These are phyloP conservation scores for Cephalophus harveyi DNA, from an alignment of 2,113 vertebrate genomes.

Conservation along the genomic window DNA sequence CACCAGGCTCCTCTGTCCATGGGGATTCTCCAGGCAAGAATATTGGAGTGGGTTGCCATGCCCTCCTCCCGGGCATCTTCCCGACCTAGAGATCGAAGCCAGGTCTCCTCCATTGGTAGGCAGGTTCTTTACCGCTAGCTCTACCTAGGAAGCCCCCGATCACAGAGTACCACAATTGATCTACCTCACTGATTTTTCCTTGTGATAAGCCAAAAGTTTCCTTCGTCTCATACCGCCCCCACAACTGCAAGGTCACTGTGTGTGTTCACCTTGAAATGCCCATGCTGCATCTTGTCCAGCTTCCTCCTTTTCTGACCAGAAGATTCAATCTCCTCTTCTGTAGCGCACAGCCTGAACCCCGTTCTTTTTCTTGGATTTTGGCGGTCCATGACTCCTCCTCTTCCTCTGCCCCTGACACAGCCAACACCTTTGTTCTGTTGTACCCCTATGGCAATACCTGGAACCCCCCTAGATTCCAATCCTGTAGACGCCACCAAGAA, in stretches of 20 bases:
- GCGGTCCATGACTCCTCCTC: background rate
- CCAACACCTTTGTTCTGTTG: background rate
- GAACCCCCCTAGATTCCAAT: background rate
- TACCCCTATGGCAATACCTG: background rate
- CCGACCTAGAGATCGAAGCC: background rate
- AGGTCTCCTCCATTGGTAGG: background rate
- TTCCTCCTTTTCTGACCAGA: background rate
- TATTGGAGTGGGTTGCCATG: background rate
- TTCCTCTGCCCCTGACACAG: background rate
- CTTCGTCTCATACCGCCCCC: fast-evolving
- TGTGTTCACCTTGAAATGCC: background rate
- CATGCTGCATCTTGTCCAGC: background rate
- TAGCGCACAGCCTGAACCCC: background rate
- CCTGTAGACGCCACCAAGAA: background rate
- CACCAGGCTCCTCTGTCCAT: too few relatives aligned
- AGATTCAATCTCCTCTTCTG: background rate
- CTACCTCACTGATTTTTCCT: background rate
- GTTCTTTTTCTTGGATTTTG: background rate
- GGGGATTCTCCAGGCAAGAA: background rate
- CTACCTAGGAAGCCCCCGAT: background rate
- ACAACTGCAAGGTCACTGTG: background rate
- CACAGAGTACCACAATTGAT: background rate
- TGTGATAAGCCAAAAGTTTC: background rate
- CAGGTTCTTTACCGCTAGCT: background rate
- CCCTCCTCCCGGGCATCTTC: fast-evolving